phyloP scores from a whole-genome alignment of 1,140 invertebrate genomes.

The Drosophila oshimai region DNA sequence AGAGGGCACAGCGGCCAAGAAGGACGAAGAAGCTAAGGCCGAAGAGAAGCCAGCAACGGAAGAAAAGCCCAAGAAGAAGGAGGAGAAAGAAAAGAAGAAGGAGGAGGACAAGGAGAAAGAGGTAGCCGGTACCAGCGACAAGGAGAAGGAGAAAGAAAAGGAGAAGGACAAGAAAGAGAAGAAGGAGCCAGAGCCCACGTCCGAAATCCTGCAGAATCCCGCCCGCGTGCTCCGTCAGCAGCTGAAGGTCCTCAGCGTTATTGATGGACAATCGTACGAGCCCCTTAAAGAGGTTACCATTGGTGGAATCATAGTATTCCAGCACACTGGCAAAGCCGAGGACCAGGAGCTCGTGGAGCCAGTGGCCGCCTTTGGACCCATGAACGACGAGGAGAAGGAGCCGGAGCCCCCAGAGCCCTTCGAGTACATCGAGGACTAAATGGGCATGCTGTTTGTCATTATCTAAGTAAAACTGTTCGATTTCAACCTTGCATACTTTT shows the following conservation, averaged over 20 bases:
- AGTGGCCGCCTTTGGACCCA: conserved; percentile 96
- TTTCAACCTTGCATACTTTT: conserved; percentile 61
- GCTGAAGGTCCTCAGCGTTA: conserved; percentile 92
- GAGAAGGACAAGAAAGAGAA: conserved; percentile 85
- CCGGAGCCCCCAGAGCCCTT: conserved; percentile 98
- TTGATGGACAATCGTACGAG: conserved; percentile 91
- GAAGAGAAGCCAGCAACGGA: conserved; percentile 78
- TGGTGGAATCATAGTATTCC: conserved; percentile 98
- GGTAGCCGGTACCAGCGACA: conserved; percentile 69
- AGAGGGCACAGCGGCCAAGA: conserved; percentile 85
- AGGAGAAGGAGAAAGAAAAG: conserved; percentile 83
- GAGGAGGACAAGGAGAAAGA: conserved; percentile 82
- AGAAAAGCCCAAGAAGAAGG: conserved; percentile 83
- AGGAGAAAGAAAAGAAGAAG: conserved; percentile 83
- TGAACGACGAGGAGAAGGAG: conserved; percentile 95
- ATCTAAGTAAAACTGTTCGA: conserved; percentile 59
- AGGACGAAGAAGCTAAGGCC: conserved; percentile 84
- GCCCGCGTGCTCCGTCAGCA: conserved; percentile 97
- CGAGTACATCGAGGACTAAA: conserved; percentile 95
- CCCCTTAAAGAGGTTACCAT: conserved; percentile 96
- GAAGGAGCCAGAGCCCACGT: conserved; percentile 93
- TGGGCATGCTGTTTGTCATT: conserved; percentile 76
- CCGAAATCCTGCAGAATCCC: conserved; percentile 97
- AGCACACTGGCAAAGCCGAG: conserved; percentile 89
- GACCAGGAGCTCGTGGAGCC: conserved; percentile 95